These are phyloP conservation scores for Dioctria rufipes DNA, from an alignment of 2,888 invertebrate species.

Conservation along the genomic window DNA sequence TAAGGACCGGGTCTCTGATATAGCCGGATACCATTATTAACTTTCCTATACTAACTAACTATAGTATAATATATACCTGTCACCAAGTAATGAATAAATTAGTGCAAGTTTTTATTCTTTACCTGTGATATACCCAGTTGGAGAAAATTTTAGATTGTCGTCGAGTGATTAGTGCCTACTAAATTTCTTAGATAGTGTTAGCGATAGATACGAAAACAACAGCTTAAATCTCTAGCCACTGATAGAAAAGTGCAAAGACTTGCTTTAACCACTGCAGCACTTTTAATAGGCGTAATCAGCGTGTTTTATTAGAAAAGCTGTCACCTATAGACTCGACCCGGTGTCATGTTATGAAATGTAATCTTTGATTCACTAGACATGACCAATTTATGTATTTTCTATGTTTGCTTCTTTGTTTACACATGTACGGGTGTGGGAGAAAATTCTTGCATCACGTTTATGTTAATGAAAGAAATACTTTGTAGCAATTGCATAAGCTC, in stretches of 20 bases:
- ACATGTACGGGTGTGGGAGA: constrained; percentile 12
- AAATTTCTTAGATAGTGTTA: background rate
- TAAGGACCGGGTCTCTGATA: background rate
- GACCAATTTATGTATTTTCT: background rate
- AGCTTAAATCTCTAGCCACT: background rate
- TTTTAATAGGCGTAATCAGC: background rate
- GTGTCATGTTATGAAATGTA: background rate
- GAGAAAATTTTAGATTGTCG: background rate
- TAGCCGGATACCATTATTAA: background rate
- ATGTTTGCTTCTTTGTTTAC: background rate
- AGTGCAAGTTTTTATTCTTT: constrained; percentile 24
- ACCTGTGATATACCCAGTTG: background rate
- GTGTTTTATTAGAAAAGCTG: background rate
- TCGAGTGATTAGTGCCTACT: background rate
- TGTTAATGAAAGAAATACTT: background rate
- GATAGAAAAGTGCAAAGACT: background rate
- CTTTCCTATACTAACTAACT: background rate
- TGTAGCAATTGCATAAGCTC: too few species aligned
- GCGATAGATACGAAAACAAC: background rate
- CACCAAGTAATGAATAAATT: background rate
- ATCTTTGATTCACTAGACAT: background rate
- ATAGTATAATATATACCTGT: too few species aligned
- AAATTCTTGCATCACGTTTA: constrained; percentile 14
- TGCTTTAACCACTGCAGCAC: background rate
- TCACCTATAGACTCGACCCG: background rate